Evolutionary conservation across 2,113 vertebrate species (phyloP).

Genomic region (Lophura nycthemera): DNA sequence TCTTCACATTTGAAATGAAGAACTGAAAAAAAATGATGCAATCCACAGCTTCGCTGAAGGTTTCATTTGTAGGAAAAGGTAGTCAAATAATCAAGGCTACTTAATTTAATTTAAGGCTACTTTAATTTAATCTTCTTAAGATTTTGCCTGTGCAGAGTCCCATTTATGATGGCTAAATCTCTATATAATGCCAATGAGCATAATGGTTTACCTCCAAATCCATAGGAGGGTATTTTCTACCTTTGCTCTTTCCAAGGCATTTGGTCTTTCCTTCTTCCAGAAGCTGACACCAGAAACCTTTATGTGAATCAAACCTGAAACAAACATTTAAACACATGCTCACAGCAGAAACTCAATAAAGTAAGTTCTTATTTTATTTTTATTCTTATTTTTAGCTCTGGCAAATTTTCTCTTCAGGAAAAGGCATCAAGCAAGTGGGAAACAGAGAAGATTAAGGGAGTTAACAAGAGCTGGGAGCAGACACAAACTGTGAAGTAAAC

Average conservation of each 20-base stretch:
- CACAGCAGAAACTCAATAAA: neutral
- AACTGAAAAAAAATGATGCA: neutral
- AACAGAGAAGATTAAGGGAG: neutral
- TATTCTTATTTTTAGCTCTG: neutral
- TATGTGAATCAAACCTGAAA: constrained; percentile 94
- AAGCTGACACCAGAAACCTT: constrained; percentile 97
- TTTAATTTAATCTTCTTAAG: neutral
- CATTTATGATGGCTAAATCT: neutral
- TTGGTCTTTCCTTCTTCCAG: constrained; percentile 95
- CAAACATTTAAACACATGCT: neutral
- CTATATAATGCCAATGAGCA: neutral
- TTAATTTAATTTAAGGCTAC: neutral
- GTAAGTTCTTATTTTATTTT: neutral
- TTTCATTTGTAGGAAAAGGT: neutral
- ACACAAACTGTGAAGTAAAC: neutral
- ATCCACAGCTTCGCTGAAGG: neutral
- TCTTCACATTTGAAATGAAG: neutral
- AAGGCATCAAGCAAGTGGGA: neutral
- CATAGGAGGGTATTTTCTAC: constrained; percentile 94
- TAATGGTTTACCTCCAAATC: constrained; percentile 86
- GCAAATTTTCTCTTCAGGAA: neutral
- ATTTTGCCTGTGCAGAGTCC: neutral
- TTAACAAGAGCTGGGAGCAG: neutral
- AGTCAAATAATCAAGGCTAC: neutral
- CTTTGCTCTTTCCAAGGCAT: constrained; percentile 97